Base-by-base conservation (phyloP, 2,113 vertebrate species). In the Himantopus leucocephalus region DNA sequence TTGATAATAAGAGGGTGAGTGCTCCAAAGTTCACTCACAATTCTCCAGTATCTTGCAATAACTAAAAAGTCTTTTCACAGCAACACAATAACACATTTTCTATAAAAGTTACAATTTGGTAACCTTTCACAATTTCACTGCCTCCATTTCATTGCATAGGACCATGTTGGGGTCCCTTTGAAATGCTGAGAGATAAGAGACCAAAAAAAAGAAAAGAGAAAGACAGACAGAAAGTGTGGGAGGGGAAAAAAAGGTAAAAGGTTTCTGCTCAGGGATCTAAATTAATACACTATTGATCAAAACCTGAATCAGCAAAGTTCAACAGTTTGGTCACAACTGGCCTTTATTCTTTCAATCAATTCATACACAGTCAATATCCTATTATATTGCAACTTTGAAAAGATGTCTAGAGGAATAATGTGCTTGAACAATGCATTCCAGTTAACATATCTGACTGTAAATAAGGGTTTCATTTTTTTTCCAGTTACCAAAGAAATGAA, bases 231-330 rank as follows among this genome's bases (percentile, higher is more conserved):
- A 71, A 94, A 77, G 5, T 26, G 15, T 84, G 62, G 43, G 41
- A 87, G 35, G 58, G 34, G 5, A 78, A 34, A 41, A 79, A 90
- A 95, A 50, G 37, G 72, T 52, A 58, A 87, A 91, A 64, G 73
- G 24, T 68, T 95, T 92, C 53, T 87, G 35, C 39, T 84, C 66
- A 26, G 17, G 29, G 23, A 34, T 63, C 48, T 92, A 94, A 96
- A 93, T 96, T 77, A 95, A 91, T 84, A 67, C 52, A 45, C 83
- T 94, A 92, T 93, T 93, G 90, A 96, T 88, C 80, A 96, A 84
- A 92, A 77, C 53, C 68, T n/a, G 85, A 89, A 90, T 92, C 88
- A 70, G 48, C 60, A 67, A 62, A 95, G 67, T 92, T 96, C 95
- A 95, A 37, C 89, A 34, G 89, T 91, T 85, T 92, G 86, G 62